These are phyloP conservation scores for Gouania willdenowi DNA, from an alignment of 2,797 vertebrate genomes.

Conservation along the genomic window DNA sequence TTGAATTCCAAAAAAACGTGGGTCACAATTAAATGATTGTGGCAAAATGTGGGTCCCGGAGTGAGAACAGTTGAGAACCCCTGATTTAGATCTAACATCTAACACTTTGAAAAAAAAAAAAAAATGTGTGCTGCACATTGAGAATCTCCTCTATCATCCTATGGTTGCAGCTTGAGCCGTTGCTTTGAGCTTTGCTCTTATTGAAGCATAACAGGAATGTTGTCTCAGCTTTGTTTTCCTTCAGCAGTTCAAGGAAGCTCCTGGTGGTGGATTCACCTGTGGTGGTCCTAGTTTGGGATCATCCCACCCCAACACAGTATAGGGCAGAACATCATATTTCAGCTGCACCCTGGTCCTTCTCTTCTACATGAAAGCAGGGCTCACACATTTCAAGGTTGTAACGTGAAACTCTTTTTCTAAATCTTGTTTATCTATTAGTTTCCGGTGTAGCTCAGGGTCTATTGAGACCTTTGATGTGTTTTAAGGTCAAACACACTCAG, in stretches of 20 bases:
- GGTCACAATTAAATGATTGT: too few relatives aligned
- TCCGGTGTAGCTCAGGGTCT: too few relatives aligned
- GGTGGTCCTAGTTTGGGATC: conserved; percentile 13
- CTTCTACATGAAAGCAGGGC: not conserved
- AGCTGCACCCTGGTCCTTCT: not conserved
- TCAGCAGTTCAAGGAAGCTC: conserved; percentile 21
- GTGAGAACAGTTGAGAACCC: too few relatives aligned
- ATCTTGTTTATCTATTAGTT: too few relatives aligned
- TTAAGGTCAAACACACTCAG: too few relatives aligned
- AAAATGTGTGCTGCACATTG: not conserved
- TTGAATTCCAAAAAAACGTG: too few relatives aligned
- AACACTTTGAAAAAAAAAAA: too few relatives aligned
- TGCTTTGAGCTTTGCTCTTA: conserved; percentile 6
- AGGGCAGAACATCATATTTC: not conserved
- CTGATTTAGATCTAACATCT: too few relatives aligned
- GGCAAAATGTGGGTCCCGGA: too few relatives aligned
- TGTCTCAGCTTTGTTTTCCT: conserved; percentile 57
- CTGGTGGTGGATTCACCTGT: conserved; percentile 14
- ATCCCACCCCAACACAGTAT: conserved; percentile 1
- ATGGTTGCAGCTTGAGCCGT: not conserved
- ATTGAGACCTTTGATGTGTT: too few relatives aligned
- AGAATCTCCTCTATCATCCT: not conserved
- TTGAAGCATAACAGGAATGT: conserved; percentile 26
- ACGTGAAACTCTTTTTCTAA: too few relatives aligned
- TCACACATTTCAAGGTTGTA: too few relatives aligned